phyloP scores from a whole-genome alignment of 2,888 invertebrate genomes.

The Tetranychus piercei region DNA sequence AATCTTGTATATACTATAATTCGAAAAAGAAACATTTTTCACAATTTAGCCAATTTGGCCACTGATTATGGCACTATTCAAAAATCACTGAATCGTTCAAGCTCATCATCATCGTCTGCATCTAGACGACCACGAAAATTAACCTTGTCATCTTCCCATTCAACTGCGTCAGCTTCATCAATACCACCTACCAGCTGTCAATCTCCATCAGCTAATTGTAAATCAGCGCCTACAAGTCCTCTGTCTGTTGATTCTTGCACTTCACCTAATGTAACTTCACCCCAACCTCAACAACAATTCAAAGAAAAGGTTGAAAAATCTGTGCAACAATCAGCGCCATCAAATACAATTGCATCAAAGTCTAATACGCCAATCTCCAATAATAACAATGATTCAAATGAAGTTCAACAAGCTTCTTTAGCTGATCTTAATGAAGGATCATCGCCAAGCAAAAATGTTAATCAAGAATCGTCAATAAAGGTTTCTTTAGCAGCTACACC shows the following conservation, averaged over 20 bases:
- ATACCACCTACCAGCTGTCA: neutral
- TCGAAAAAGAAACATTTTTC: conserved; percentile 92
- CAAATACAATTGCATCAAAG: neutral
- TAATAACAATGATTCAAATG: too few species aligned
- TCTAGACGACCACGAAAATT: neutral
- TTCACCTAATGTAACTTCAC: neutral
- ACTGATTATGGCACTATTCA: conserved; percentile 76
- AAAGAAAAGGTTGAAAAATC: conserved; percentile 15
- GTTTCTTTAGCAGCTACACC: conserved; percentile 78
- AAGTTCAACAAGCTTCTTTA: neutral
- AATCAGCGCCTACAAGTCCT: conserved; percentile 8
- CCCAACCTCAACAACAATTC: conserved; percentile 9
- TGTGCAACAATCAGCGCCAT: conserved; percentile 8
- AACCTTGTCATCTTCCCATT: neutral
- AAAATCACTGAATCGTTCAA: conserved; percentile 40
- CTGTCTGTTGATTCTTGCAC: conserved; percentile 14
- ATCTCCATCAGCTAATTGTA: conserved; percentile 1
- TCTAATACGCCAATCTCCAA: too few species aligned
- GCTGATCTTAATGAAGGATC: neutral
- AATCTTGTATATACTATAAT: conserved; percentile 98
- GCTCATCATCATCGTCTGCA: conserved; percentile 18
- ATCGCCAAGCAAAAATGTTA: neutral
- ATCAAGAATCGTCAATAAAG: conserved; percentile 40
- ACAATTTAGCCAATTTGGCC: conserved; percentile 87
- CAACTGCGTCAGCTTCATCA: neutral